Percentiles rank a stretch among this genome's conserved stretches.
These are phyloP conservation scores for Phrynocephalus guinanensis DNA, from an alignment of 2,797 vertebrate species.

Conservation along the genomic window DNA sequence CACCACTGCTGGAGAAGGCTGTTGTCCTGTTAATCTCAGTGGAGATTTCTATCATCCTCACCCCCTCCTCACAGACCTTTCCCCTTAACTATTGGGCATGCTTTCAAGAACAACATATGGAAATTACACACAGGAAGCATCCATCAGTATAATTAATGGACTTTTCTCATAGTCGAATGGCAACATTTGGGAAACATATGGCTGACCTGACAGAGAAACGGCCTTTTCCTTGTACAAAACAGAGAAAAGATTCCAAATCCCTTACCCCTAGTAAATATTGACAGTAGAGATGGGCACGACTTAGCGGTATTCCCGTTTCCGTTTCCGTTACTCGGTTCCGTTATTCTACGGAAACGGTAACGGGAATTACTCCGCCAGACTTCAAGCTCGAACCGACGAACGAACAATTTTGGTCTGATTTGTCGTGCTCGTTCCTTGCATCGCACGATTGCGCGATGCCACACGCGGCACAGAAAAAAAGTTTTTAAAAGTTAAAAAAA, in stretches of 20 bases:
- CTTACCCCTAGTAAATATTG: neutral
- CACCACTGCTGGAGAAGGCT: neutral
- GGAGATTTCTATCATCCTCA: neutral
- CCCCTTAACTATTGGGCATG: constrained; percentile 40
- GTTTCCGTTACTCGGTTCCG: too few relatives aligned
- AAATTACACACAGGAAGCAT: neutral
- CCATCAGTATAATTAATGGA: neutral
- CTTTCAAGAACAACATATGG: constrained; percentile 36
- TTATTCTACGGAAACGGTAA: too few relatives aligned
- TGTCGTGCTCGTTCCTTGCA: too few relatives aligned
- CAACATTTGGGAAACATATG: constrained; percentile 27
- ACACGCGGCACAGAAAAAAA: too few relatives aligned
- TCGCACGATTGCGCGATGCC: too few relatives aligned
- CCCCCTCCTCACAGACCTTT: neutral
- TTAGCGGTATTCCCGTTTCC: too few relatives aligned
- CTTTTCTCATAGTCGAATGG: constrained; percentile 9
- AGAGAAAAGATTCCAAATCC: neutral
- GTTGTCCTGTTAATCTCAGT: neutral
- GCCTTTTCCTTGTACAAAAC: neutral
- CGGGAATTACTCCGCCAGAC: too few relatives aligned
- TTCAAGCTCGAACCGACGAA: too few relatives aligned
- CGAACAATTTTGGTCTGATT: too few relatives aligned
- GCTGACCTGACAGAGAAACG: neutral
- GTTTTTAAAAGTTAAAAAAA: too few relatives aligned
- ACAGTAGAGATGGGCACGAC: too few relatives aligned